Evolutionary conservation across 2,113 vertebrate genomes (phyloP), one percentile per base, ranked within the genome.

Genomic region (Megalops atlanticus): DNA sequence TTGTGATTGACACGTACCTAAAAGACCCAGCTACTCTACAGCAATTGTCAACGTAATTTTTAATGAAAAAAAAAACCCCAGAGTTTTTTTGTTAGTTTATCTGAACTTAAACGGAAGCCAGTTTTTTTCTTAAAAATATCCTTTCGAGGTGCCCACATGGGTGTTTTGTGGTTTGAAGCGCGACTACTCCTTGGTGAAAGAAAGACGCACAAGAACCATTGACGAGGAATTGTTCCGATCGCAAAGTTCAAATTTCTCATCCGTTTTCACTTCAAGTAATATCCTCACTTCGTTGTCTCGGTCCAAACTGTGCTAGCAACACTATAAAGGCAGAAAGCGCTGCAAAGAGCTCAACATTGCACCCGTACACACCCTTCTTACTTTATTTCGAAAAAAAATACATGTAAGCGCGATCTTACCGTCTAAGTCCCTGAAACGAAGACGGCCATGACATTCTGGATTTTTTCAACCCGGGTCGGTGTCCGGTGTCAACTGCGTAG

Each of bases 371-470:
- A 0, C 24, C n/a, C n/a, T 64, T 64, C n/a, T 58, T 52, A 52
- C 16, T 64, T 64, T 31, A 64, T 64, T 31, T 64, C 58, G 8
- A 64, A 64, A n/a, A 10, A 10, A 45, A 2, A 31, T 27, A 71
- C 10, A 68, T 70, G 74, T 76, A 83, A 82, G 47, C 79, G 49
- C n/a, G 81, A 74, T 86, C 96, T 93, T 95, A 98, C 97, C 97
- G 97, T 96, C 96, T 94, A 88, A 97, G 95, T 89, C 97, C 97
- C 93, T 99, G 97, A 92, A 98, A 99, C 38, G 97, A 99, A 47
- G 96, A 97, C 89, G 97, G 97, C 97, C 97, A 99, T 84, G 97
- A 99, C 97, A 99, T 99, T 86, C 97, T 91, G 80, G 97, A 98
- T 94, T 99, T 99, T 93, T 99, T 98, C 88, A 99, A 91, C 80